Conservation (phyloP, 2,888 invertebrate species). For the Synergus laeviventris region DNA sequence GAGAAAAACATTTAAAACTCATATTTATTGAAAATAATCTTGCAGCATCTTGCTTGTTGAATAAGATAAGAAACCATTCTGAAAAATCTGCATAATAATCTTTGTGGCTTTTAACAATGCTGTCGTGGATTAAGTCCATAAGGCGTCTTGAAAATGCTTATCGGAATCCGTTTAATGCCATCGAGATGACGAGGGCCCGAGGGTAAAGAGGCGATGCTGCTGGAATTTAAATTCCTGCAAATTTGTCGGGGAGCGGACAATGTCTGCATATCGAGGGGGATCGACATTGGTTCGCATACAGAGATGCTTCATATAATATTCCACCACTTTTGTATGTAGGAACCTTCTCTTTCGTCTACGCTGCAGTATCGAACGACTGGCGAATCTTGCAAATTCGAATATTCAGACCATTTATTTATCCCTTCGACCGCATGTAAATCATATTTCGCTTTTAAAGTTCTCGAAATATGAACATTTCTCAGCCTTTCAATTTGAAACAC, state of each 20-base stretch:
- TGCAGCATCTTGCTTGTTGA: background rate
- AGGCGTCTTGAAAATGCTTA: slow-evolving; percentile 43
- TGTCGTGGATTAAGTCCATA: slow-evolving; percentile 19
- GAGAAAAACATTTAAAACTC: slow-evolving; percentile 4
- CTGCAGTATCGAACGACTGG: slow-evolving; percentile 50
- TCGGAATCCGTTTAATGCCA: slow-evolving; percentile 59
- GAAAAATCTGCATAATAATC: slow-evolving; percentile 17
- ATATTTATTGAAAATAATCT: too few relatives aligned
- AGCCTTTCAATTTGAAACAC: background rate
- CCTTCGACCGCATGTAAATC: slow-evolving; percentile 18
- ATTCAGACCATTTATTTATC: slow-evolving; percentile 34
- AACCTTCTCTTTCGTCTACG: slow-evolving; percentile 51
- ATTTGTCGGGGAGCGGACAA: slow-evolving; percentile 58
- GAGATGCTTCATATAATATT: slow-evolving; percentile 60
- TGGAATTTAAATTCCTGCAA: slow-evolving; percentile 68
- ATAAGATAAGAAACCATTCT: background rate
- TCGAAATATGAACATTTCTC: background rate
- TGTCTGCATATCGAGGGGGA: slow-evolving; percentile 65
- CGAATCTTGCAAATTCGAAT: slow-evolving; percentile 49
- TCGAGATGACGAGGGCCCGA: slow-evolving; percentile 56
- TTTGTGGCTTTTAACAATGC: slow-evolving; percentile 2
- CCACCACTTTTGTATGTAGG: slow-evolving; percentile 50
- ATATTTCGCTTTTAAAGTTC: slow-evolving; percentile 1
- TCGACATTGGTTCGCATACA: slow-evolving; percentile 64
- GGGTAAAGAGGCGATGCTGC: slow-evolving; percentile 57